Conservation (phyloP, 2,797 vertebrate species). For the Triplophysa bombifrons region DNA sequence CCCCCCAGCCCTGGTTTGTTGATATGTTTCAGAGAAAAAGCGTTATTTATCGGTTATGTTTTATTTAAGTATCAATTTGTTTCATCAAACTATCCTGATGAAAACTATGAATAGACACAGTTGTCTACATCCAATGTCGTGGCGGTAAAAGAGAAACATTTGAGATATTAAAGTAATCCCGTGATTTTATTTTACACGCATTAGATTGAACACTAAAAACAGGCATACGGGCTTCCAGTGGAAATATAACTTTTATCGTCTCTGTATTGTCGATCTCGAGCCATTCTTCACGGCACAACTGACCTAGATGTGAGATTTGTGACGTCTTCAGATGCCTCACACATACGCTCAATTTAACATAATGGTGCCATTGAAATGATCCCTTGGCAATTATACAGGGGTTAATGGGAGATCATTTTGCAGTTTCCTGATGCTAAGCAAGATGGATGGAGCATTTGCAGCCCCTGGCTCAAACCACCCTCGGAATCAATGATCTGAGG, state of each 20-base stretch:
- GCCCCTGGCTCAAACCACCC: slow-evolving; percentile 51
- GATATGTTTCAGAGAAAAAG: slow-evolving; percentile 13
- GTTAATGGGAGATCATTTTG: slow-evolving; percentile 82
- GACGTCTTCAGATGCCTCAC: slow-evolving; percentile 70
- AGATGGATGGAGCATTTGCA: slow-evolving; percentile 76
- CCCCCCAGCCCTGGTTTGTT: slow-evolving; percentile 10
- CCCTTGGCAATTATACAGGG: slow-evolving; percentile 81
- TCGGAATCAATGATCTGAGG: slow-evolving; percentile 55
- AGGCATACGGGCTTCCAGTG: neutral
- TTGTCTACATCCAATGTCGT: too few relatives aligned
- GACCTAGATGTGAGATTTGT: slow-evolving; percentile 63
- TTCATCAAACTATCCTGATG: neutral
- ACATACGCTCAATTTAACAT: slow-evolving; percentile 79
- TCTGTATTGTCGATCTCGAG: slow-evolving; percentile 17
- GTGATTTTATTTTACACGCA: slow-evolving; percentile 8
- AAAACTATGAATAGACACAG: neutral
- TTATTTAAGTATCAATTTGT: neutral
- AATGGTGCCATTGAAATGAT: slow-evolving; percentile 82
- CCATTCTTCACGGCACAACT: slow-evolving; percentile 33
- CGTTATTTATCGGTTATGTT: neutral
- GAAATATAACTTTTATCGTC: slow-evolving; percentile 40
- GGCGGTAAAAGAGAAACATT: too few relatives aligned
- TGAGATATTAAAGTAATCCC: too few relatives aligned
- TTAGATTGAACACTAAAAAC: slow-evolving; percentile 10
- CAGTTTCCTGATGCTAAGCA: slow-evolving; percentile 77